Evolutionary conservation across 2,113 vertebrate species (phyloP).

Genomic region (Ceuthmochares aereus): DNA sequence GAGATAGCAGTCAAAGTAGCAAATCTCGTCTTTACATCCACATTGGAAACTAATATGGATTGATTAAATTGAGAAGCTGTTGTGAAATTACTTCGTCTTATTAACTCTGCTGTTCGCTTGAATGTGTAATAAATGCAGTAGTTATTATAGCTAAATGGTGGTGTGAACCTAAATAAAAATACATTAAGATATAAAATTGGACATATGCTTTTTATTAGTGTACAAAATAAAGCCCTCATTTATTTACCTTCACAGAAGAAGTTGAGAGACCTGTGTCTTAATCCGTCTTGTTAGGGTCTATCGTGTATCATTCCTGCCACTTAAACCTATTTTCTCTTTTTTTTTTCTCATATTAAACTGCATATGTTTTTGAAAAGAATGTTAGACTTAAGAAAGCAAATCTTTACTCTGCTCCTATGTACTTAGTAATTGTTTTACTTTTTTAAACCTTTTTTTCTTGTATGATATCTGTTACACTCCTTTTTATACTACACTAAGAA

Average conservation of each 20-base stretch:
- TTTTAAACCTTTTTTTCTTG: not conserved
- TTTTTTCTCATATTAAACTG: not conserved
- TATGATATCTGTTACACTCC: not conserved
- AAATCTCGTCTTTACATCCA: not conserved
- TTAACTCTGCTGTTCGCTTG: not conserved
- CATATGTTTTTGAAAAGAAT: not conserved
- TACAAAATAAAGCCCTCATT: not conserved
- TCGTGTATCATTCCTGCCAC: not conserved
- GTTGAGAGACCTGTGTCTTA: not conserved
- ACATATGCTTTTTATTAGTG: not conserved
- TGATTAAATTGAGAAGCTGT: not conserved
- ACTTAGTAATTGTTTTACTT: not conserved
- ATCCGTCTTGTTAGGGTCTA: not conserved
- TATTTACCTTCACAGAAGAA: not conserved
- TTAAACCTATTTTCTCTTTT: not conserved
- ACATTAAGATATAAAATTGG: not conserved
- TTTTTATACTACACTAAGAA: not conserved
- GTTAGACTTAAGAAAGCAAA: not conserved
- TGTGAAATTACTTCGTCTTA: conserved; percentile 23
- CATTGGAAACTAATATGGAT: not conserved
- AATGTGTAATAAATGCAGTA: not conserved
- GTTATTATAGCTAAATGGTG: not conserved
- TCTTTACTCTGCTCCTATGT: not conserved
- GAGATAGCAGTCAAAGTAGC: not conserved
- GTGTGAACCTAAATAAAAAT: not conserved